phyloP scores from a whole-genome alignment of 2,113 vertebrate species.

The Accipiter cooperii region DNA sequence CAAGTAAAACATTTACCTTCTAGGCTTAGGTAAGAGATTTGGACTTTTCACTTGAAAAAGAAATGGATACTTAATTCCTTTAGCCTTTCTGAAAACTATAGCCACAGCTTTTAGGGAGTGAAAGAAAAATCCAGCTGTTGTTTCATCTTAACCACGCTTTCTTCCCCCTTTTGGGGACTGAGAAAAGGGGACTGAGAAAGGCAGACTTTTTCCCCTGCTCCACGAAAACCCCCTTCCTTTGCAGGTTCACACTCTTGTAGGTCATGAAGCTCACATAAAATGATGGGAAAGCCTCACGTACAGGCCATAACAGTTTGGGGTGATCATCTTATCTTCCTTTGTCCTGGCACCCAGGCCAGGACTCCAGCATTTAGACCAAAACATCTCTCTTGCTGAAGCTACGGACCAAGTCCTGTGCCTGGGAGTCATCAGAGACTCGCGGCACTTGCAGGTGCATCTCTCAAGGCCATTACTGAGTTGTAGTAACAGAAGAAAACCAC shows the following conservation, averaged over 20 bases:
- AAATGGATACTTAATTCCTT: not conserved
- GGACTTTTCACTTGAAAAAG: not conserved
- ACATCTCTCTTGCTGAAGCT: not conserved
- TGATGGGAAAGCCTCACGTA: not conserved
- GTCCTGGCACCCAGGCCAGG: not conserved
- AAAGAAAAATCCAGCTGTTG: not conserved
- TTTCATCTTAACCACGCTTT: not conserved
- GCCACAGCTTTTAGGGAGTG: not conserved
- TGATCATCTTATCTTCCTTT: not conserved
- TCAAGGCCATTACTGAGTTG: accelerated
- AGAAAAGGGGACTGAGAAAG: not conserved
- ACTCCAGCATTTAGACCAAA: not conserved
- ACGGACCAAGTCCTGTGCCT: not conserved
- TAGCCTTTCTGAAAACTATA: not conserved
- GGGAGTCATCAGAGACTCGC: accelerated
- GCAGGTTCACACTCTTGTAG: not conserved
- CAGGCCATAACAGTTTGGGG: not conserved
- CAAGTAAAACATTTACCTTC: not conserved
- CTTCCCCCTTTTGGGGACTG: not conserved
- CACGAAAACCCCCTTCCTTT: not conserved
- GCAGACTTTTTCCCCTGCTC: not conserved
- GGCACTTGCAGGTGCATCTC: not conserved
- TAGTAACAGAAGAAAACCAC: not conserved
- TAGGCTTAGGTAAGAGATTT: not conserved
- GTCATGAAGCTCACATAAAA: accelerated